Conservation (phyloP, 2,888 invertebrate genomes). For the Drosophila ezoana region DNA sequence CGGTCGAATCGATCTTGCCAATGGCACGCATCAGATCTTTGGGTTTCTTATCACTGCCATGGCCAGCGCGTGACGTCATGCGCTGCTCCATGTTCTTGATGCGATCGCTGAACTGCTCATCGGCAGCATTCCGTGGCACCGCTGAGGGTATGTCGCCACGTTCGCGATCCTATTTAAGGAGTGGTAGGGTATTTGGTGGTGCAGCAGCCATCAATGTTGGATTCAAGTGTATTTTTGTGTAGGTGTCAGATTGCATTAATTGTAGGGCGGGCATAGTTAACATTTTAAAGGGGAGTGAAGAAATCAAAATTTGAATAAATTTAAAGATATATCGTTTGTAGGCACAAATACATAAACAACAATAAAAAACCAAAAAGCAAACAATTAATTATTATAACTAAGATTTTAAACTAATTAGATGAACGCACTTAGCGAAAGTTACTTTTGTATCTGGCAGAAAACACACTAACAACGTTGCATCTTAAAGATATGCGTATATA, state of each 20-base stretch:
- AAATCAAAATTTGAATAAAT: conserved; percentile 65
- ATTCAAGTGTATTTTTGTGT: conserved; percentile 32
- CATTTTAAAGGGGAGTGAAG: conserved; percentile 43
- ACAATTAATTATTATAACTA: conserved; percentile 22
- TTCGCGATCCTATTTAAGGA: conserved; percentile 83
- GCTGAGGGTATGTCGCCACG: conserved; percentile 84
- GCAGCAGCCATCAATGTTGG: conserved; percentile 30
- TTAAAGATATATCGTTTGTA: conserved; percentile 42
- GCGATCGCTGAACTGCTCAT: conserved; percentile 85
- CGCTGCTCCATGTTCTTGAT: conserved; percentile 93
- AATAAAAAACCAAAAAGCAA: conserved; percentile 32
- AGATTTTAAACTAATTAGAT: conserved; percentile 50
- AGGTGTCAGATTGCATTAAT: conserved; percentile 43
- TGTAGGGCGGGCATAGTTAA: conserved; percentile 30
- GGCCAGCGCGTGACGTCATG: conserved; percentile 87
- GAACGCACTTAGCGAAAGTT: conserved; percentile 38
- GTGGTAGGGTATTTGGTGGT: conserved; percentile 18
- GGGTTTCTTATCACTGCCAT: conserved; percentile 90
- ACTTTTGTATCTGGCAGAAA: conserved; percentile 25
- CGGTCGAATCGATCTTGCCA: conserved; percentile 94
- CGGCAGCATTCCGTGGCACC: conserved; percentile 78
- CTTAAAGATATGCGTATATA: neutral
- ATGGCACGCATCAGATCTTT: conserved; percentile 94
- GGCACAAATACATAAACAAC: conserved; percentile 34
- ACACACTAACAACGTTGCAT: conserved; percentile 4